Evolutionary conservation across 2,113 vertebrate genomes (phyloP).

Genomic region (Sceloporus tristichus): DNA sequence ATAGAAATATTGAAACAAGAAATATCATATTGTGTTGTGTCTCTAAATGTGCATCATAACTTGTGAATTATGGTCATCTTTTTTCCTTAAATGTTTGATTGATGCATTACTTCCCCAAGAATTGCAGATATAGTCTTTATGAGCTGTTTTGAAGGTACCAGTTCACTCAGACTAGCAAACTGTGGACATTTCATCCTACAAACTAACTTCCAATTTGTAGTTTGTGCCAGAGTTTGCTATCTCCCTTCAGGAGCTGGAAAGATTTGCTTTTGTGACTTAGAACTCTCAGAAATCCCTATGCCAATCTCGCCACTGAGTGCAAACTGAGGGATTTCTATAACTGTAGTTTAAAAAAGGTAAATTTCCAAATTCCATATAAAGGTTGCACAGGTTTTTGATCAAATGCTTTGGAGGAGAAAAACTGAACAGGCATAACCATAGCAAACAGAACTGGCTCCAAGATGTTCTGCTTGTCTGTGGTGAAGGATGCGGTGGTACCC

Average conservation of each 20-base stretch:
- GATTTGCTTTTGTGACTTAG: no score
- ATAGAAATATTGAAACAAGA: neutral
- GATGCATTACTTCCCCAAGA: neutral
- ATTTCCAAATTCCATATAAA: no score
- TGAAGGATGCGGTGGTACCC: neutral
- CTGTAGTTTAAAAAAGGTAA: no score
- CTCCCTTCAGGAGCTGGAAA: neutral
- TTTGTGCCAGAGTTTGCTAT: neutral
- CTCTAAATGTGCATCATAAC: neutral
- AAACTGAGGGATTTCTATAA: no score
- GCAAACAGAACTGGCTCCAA: neutral
- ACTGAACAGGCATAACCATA: neutral
- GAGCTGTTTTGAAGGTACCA: neutral
- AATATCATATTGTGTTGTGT: neutral
- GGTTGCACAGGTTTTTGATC: neutral
- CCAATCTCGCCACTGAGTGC: no score
- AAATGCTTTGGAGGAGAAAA: neutral
- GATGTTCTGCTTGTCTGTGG: neutral
- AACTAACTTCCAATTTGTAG: neutral
- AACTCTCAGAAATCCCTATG: no score
- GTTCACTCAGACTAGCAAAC: conserved; percentile 26
- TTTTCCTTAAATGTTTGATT: neutral
- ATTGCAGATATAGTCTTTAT: neutral
- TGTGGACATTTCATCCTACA: neutral
- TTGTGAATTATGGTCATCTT: neutral